Conservation (phyloP, 1,140 invertebrate species). For the Oryctes rhinoceros region DNA sequence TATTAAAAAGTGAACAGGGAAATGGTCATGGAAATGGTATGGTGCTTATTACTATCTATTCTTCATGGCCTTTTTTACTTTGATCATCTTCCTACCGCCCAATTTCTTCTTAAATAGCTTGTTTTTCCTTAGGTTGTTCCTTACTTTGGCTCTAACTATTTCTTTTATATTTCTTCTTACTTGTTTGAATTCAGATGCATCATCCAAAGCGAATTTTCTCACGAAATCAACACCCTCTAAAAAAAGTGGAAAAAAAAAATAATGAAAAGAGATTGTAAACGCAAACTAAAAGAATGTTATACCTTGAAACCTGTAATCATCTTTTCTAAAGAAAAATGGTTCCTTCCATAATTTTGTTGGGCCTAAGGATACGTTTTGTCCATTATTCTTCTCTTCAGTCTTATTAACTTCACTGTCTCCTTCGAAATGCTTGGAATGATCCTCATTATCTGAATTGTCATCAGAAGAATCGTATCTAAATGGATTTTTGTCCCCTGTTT, state of each 20-base stretch:
- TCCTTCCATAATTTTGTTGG: conserved; percentile 59
- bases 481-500: conserved; percentile 58
- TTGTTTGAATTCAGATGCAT: conserved; percentile 58
- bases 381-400: conserved; percentile 46
- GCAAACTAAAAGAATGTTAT: neutral
- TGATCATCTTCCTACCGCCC: conserved; percentile 48
- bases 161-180: conserved; percentile 67
- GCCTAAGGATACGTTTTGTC: conserved; percentile 42
- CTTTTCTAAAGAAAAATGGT: conserved; percentile 66
- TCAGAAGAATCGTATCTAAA: conserved; percentile 73
- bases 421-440: conserved; percentile 57
- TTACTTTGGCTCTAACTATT: conserved; percentile 68
- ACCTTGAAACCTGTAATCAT: conserved; percentile 69
- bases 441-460: conserved; percentile 47
- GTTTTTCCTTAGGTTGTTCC: conserved; percentile 67
- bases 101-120: conserved; percentile 59
- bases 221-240: conserved; percentile 70
- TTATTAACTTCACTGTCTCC: conserved; percentile 46
- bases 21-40: too few species aligned
- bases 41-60: neutral
- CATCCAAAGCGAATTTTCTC: conserved; percentile 55
- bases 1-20: too few species aligned
- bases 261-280: neutral
- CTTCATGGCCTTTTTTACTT: conserved; percentile 47
- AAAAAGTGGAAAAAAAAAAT: conserved; percentile 56